Percentiles rank a stretch among this genome's conserved stretches.
phyloP scores from a whole-genome alignment of 2,888 invertebrate species.

The Anarsia innoxiella region DNA sequence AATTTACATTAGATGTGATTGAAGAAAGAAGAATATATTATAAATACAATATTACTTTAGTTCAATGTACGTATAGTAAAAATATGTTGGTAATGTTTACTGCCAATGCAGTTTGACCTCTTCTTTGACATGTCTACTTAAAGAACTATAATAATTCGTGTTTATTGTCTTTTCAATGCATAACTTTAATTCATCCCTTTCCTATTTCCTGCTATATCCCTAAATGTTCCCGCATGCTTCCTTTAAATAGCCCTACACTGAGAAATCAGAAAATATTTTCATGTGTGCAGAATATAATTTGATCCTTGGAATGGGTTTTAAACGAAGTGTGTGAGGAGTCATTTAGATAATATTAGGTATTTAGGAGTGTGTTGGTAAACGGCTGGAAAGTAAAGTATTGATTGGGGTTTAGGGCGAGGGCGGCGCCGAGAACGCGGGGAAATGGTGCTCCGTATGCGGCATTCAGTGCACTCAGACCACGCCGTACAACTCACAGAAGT shows the following conservation, averaged over 20 bases:
- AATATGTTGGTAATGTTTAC: too few relatives aligned
- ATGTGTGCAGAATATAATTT: conserved; percentile 73
- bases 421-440: conserved; percentile 58
- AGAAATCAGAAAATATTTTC: conserved; percentile 36
- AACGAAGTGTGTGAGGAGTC: conserved; percentile 68
- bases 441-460: conserved; percentile 71
- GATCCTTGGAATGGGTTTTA: conserved; percentile 65
- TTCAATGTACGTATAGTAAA: too few relatives aligned
- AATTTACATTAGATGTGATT: too few relatives aligned
- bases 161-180: too few relatives aligned
- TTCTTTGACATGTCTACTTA: too few relatives aligned
- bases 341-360: conserved; percentile 8
- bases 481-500: conserved; percentile 69
- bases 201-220: conserved; percentile 26
- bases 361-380: conserved; percentile 10
- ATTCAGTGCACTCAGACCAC: conserved; percentile 70
- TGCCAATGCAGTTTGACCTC: too few relatives aligned
- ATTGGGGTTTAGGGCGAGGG: conserved; percentile 71
- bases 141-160: too few relatives aligned
- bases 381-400: conserved; percentile 54
- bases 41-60: too few relatives aligned
- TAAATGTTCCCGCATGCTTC: conserved; percentile 67
- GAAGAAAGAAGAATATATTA: too few relatives aligned
- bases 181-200: conserved; percentile 17
- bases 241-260: conserved; percentile 65